Conservation (phyloP, 2,888 invertebrate species). For the Holacanthella duospinosa region DNA sequence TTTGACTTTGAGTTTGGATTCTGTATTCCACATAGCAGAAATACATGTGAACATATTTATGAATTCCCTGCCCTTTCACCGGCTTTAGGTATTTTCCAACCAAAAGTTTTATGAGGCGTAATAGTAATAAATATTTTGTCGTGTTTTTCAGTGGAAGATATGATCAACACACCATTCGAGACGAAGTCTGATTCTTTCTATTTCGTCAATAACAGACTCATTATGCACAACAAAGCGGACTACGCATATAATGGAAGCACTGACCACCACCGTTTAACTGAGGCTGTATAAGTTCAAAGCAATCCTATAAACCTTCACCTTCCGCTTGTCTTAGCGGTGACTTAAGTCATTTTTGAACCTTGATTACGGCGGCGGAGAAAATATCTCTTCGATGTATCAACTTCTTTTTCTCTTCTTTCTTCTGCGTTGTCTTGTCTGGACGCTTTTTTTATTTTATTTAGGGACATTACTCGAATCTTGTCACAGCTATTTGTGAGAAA, state of each 20-base stretch:
- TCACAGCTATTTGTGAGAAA: no score
- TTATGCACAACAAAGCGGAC: constrained; percentile 99
- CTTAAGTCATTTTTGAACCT: no score
- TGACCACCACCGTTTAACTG: constrained; percentile 1
- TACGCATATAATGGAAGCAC: constrained; percentile 88
- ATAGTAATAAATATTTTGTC: constrained; percentile 24
- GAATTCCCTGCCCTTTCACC: constrained; percentile 85
- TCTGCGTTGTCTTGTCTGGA: no score
- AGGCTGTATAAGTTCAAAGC: no score
- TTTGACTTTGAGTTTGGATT: constrained; percentile 99
- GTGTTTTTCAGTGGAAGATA: constrained; percentile 73
- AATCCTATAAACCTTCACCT: no score
- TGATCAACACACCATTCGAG: constrained; percentile 92
- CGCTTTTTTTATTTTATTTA: no score
- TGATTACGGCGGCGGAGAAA: no score
- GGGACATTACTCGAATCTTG: no score
- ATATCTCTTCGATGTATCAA: no score
- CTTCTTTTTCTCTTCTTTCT: no score
- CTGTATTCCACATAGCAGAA: constrained; percentile 93
- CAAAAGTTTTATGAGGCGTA: no score
- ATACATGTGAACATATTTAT: constrained; percentile 98
- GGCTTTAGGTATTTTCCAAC: constrained; percentile 69
- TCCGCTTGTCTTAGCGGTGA: no score
- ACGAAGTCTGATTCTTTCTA: constrained; percentile 98
- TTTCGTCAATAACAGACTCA: constrained; percentile 89